Evolutionary conservation across 2,797 vertebrate genomes (phyloP), one percentile per base, ranked within the genome.

Genomic region (Cryptoblepharus egeriae): DNA sequence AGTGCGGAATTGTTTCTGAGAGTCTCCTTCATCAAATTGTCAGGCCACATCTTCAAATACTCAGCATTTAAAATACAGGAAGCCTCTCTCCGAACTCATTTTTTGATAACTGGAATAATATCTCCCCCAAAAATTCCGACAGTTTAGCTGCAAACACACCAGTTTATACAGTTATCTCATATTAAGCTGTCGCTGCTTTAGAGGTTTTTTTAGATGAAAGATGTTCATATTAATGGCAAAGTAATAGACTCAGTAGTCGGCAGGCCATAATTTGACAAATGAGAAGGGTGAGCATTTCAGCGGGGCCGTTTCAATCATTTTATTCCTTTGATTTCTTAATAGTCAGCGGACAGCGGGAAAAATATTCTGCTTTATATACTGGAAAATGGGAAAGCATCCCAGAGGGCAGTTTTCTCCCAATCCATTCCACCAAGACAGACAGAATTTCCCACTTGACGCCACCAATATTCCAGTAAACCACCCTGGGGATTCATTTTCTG

Each of bases 291-390:
- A 75, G 64, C 11, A 80, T 74, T 84, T 80, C 83, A 69, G 39
- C 77, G 55, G 64, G 55, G 24, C 57, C 35, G 32, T 13, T 75
- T 61, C 72, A 75, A 79, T 79, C 77, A 30, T 79, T 75, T 74
- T 28, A 73, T 42, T 45, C 32, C 61, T 68, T 60, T 63, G 52
- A 55, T 69, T 75, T 79, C 71, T 69, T 79, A 61, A 73, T 73
- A 65, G 67, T 74, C 45, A 55, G 68, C 11, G 58, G 16, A 26
- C 2, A 49, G 45, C 42, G 55, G 45, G 49, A 7, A 74, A 42
- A 39, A 7, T 52, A 39, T 30, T 60, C 52, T 45, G n/a, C 42
- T 71, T 35, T 58, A 45, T 22, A 32, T 10, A 30, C n/a, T 49
- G n/a, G 39, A 58, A 67, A 55, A 16, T 32, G 32, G n/a, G 39